Evolutionary conservation across 1,140 invertebrate genomes (phyloP).

Genomic region (Hypsibius dujardini): DNA sequence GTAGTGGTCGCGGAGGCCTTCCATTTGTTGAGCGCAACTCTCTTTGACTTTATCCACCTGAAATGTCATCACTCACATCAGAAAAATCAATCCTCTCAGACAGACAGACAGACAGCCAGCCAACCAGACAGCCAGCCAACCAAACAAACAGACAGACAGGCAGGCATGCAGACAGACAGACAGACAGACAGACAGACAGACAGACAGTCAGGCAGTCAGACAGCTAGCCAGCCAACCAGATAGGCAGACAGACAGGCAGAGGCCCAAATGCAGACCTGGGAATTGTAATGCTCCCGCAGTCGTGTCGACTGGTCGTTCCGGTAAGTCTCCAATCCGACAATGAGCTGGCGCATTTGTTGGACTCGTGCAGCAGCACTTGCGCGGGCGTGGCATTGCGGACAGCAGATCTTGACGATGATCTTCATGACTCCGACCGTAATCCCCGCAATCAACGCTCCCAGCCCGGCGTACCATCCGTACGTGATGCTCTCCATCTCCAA

Average conservation of each 20-base stretch:
- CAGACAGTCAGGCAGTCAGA: too few relatives aligned
- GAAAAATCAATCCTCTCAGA: too few relatives aligned
- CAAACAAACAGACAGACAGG: too few relatives aligned
- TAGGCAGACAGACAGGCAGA: too few relatives aligned
- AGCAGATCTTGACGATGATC: background rate
- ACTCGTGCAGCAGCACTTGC: conserved; percentile 8
- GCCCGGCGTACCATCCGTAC: conserved; percentile 12
- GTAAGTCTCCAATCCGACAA: background rate
- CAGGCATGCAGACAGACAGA: too few relatives aligned
- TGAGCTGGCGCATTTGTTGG: conserved; percentile 5
- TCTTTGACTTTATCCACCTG: conserved; percentile 13
- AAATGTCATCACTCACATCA: background rate
- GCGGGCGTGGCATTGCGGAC: conserved; percentile 7
- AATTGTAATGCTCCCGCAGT: background rate
- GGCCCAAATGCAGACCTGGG: background rate
- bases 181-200: too few relatives aligned
- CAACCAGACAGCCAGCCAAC: too few relatives aligned
- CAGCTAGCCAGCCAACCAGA: too few relatives aligned
- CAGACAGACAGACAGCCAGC: too few relatives aligned
- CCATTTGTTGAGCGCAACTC: conserved; percentile 2
- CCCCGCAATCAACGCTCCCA: background rate
- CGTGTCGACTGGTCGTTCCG: conserved; percentile 4
- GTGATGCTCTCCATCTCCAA: conserved; percentile 14
- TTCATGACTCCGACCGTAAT: conserved; percentile 9
- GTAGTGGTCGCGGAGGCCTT: conserved; percentile 15